These are phyloP conservation scores for Cantharis nigra DNA, from an alignment of 2,888 invertebrate genomes.

Conservation along the genomic window DNA sequence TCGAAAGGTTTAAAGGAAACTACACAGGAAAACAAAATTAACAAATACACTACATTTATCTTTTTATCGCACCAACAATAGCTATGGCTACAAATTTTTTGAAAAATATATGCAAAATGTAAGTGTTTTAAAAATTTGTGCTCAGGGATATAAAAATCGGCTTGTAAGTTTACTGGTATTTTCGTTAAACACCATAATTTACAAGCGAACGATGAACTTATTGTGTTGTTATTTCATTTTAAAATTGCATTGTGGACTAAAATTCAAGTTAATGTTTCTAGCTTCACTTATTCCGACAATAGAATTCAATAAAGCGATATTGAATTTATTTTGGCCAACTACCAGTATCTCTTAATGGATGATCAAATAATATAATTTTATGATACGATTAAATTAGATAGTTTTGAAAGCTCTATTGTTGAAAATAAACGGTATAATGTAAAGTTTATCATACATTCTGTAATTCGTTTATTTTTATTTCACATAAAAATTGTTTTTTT, in stretches of 20 bases:
- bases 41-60: conserved; percentile 10
- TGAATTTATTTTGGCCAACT: background rate
- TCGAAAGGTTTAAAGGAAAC: conserved; percentile 24
- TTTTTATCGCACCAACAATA: background rate
- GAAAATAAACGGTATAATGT: background rate
- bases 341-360: background rate
- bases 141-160: no score
- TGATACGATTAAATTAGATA: background rate
- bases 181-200: background rate
- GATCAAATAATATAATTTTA: background rate
- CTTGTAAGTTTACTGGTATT: background rate
- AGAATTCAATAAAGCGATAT: background rate
- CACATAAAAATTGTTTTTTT: background rate
- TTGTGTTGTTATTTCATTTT: background rate
- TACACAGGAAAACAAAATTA: conserved; percentile 22
- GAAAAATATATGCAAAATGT: no score
- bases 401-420: background rate
- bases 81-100: no score
- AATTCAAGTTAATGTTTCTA: background rate
- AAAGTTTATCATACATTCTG: background rate
- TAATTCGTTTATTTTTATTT: background rate
- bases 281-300: background rate
- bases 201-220: background rate
- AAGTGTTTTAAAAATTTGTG: no score
- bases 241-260: background rate